These are phyloP conservation scores for Hypotaenidia okinawae DNA, from an alignment of 2,797 vertebrate genomes.

Conservation along the genomic window DNA sequence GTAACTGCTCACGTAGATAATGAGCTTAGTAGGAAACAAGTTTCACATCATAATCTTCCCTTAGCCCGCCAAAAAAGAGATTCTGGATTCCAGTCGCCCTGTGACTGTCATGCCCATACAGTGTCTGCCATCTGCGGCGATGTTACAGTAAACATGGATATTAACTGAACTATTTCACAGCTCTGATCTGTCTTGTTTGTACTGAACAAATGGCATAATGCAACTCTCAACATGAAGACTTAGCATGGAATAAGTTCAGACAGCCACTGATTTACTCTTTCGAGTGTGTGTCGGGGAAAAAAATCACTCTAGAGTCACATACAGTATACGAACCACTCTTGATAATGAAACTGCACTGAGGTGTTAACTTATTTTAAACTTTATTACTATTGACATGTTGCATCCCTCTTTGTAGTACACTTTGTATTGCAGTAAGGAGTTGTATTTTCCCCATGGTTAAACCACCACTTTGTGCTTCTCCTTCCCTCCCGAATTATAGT, in stretches of 20 bases:
- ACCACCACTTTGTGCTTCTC: slow-evolving; percentile 67
- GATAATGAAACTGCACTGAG: slow-evolving; percentile 69
- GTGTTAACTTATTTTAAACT: slow-evolving; percentile 57
- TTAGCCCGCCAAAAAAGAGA: neutral
- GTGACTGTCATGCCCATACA: neutral
- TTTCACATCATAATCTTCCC: neutral
- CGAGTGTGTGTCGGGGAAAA: slow-evolving; percentile 51
- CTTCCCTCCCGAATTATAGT: slow-evolving; percentile 59
- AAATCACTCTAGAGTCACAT: slow-evolving; percentile 54
- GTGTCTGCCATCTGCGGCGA: neutral
- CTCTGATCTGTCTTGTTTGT: slow-evolving; percentile 49
- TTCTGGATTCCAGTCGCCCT: neutral
- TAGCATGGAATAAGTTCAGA: slow-evolving; percentile 48
- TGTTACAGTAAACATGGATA: neutral
- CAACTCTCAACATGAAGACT: slow-evolving; percentile 24
- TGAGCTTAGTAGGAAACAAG: neutral
- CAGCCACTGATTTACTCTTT: neutral
- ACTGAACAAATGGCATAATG: slow-evolving; percentile 25
- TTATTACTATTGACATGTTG: slow-evolving; percentile 52
- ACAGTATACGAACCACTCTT: slow-evolving; percentile 70
- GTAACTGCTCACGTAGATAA: neutral
- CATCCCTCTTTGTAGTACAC: slow-evolving; percentile 68
- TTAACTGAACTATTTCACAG: neutral
- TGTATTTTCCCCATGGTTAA: slow-evolving; percentile 59
- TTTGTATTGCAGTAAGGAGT: slow-evolving; percentile 57